Base-by-base conservation (phyloP, 2,888 invertebrate species). In the Protonemura montana region DNA sequence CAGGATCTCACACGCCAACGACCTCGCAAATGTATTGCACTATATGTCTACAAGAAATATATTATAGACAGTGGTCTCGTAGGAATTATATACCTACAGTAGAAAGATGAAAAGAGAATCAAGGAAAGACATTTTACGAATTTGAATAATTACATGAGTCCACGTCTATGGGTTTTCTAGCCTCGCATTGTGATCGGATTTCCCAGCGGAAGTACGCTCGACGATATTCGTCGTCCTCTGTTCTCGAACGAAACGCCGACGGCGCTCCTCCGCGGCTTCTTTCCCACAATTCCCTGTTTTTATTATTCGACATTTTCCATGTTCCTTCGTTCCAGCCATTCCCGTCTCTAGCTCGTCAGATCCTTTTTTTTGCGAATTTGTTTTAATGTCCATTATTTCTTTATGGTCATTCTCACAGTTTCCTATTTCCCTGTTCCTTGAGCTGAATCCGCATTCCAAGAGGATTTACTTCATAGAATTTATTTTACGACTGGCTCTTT, bases 101-200 rank as follows among this genome's bases (percentile, higher is more conserved):
- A 81, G 21, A 81, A 30, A 81, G 30, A 30, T 27, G 84, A 59
- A 59, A 84, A 27, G 76, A 84, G 29, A 84, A 84, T 84, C 84
- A 84, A 59, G 59, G 84, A 76, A 76, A 28, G 59, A 84, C 84
- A 84, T 84, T 84, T 84, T 76, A 25, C 25, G 84, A 85, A 87
- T 87, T 87, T 87, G 87, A 87, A 87, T 87, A 87, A 87, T 87
- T 87, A 87, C 85, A 87, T 87, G 85, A 87, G 87, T 86, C 84
- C 76, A 84, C 16, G 59, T 27, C 84, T 84, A 76, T 84, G 84
- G 84, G 76, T 84, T 84, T 76, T 21, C 84, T 1, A 84, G 59
- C n/a, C 81, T 30, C 29, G 29, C 81, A 81, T 81, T 81, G 81
- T 81, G 81, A 81, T 81, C 81, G 81, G 81, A 81, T 81, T 81